phyloP scores from a whole-genome alignment of 1,140 invertebrate species.

The Listronotus oregonensis region DNA sequence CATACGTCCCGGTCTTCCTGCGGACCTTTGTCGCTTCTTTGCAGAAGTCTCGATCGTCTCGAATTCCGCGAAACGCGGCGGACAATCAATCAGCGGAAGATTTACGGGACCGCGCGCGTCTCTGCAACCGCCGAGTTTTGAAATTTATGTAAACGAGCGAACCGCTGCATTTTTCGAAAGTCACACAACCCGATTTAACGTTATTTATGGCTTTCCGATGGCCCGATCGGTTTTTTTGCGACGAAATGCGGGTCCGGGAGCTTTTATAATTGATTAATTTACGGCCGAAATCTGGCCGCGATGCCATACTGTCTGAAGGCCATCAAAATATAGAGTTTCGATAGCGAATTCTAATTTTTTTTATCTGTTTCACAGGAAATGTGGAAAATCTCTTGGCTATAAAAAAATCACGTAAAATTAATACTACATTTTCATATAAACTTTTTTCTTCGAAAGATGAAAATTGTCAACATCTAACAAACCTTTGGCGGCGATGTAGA shows the following conservation, averaged over 20 bases:
- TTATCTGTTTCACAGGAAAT: no score
- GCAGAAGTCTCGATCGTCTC: slow-evolving; percentile 1
- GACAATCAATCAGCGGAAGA: slow-evolving; percentile 13
- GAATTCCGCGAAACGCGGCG: slow-evolving; percentile 18
- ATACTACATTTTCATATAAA: no score
- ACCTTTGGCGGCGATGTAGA: no score
- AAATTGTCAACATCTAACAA: no score
- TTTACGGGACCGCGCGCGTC: not conserved
- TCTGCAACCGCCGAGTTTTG: not conserved
- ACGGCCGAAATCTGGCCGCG: no score
- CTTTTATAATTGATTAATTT: no score
- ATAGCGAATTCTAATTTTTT: no score
- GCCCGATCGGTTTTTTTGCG: not conserved
- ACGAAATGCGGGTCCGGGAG: not conserved
- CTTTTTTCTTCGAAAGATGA: no score
- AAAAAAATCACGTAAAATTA: no score
- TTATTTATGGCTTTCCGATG: slow-evolving; percentile 13
- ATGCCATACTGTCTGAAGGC: no score
- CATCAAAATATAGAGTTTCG: no score
- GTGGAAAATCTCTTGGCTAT: no score
- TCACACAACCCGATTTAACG: not conserved
- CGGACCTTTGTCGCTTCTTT: not conserved
- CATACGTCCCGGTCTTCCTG: not conserved
- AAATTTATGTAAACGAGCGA: slow-evolving; percentile 22
- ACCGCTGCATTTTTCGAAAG: not conserved